These are phyloP conservation scores for Harpalus rubripes DNA, from an alignment of 2,888 invertebrate species.

Conservation along the genomic window DNA sequence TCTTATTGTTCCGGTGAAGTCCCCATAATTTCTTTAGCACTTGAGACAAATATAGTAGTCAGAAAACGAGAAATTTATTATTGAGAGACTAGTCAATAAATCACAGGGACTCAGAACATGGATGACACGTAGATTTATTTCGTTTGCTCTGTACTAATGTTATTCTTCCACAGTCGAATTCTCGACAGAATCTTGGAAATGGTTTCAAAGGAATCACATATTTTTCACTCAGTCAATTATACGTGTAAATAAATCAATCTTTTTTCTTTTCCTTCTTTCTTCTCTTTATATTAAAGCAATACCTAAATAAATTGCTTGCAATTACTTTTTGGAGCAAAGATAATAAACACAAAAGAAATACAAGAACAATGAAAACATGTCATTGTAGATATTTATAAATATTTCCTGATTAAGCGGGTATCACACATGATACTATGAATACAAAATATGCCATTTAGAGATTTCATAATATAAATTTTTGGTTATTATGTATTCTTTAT, in stretches of 20 bases:
- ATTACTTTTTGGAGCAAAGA: not conserved
- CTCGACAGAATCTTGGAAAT: conserved; percentile 46
- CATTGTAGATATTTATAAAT: no score
- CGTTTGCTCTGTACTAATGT: conserved; percentile 53
- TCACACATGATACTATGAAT: no score
- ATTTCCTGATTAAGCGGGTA: no score
- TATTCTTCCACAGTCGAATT: conserved; percentile 55
- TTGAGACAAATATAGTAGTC: conserved; percentile 47
- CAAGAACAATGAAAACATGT: not conserved
- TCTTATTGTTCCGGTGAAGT: conserved; percentile 1
- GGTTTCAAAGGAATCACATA: conserved; percentile 31
- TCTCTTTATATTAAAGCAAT: not conserved
- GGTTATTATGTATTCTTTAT: no score
- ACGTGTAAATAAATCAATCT: conserved; percentile 40
- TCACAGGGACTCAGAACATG: conserved; percentile 41
- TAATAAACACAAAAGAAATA: not conserved
- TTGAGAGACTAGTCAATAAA: conserved; percentile 56
- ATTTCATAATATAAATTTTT: no score
- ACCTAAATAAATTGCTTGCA: not conserved
- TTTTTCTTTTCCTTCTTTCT: conserved; percentile 27
- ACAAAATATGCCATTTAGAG: no score
- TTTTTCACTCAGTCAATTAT: conserved; percentile 31
- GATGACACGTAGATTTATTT: conserved; percentile 57
- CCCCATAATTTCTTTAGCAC: conserved; percentile 31
- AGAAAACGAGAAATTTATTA: conserved; percentile 55